These are phyloP conservation scores for Martes martes DNA, from an alignment of 2,113 vertebrate genomes.

Conservation along the genomic window DNA sequence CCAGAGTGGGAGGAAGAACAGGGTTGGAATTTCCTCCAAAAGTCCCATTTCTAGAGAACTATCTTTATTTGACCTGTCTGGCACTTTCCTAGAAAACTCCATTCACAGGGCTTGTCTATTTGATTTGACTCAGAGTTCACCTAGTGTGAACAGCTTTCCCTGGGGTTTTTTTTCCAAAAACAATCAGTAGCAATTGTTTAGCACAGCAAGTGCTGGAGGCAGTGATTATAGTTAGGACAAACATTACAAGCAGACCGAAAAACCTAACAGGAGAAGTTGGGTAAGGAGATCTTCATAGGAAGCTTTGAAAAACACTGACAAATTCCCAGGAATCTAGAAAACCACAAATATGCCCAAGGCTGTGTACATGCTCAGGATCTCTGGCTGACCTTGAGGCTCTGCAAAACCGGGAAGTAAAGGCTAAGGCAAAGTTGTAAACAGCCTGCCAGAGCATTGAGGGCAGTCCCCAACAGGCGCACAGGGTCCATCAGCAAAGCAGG, in stretches of 20 bases:
- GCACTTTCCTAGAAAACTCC: neutral
- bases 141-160: neutral
- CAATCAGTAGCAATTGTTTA: neutral
- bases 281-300: neutral
- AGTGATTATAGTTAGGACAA: neutral
- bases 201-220: neutral
- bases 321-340: neutral
- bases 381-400: slow-evolving; percentile 21
- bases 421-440: slow-evolving; percentile 5
- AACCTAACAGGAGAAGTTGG: slow-evolving; percentile 12
- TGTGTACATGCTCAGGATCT: neutral
- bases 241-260: neutral
- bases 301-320: neutral
- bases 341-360: neutral
- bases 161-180: neutral
- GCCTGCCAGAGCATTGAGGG: neutral
- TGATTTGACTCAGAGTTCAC: neutral
- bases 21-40: neutral
- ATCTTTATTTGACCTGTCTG: neutral
- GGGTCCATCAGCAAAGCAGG: neutral
- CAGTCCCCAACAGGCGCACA: neutral
- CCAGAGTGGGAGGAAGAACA: neutral
- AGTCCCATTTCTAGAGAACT: neutral
- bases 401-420: slow-evolving; percentile 17
- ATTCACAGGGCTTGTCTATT: neutral